phyloP scores from a whole-genome alignment of 2,888 invertebrate genomes.

The Anthophora plumipes region DNA sequence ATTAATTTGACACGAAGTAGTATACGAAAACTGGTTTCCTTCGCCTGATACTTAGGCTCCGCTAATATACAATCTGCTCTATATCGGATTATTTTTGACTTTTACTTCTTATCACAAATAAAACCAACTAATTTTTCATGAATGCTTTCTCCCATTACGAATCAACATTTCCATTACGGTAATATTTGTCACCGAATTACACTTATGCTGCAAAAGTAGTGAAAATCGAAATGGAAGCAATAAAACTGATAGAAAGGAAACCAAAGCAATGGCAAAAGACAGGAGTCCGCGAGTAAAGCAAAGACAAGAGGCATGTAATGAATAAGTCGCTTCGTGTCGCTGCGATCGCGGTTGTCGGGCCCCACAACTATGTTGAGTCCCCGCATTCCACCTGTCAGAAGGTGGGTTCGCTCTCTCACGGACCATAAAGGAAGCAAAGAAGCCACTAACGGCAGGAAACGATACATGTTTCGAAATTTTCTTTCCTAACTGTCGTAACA shows the following conservation, averaged over 20 bases:
- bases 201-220: neutral
- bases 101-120: neutral
- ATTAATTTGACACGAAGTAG: neutral
- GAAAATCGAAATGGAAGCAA: neutral
- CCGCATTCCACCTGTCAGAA: conserved; percentile 80
- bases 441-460: conserved; percentile 47
- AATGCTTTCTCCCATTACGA: neutral
- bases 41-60: neutral
- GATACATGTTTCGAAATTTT: conserved; percentile 30
- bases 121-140: neutral
- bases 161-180: neutral
- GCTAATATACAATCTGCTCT: neutral
- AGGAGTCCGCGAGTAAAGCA: conserved; percentile 39
- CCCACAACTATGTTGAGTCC: conserved; percentile 64
- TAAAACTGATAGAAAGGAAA: neutral
- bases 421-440: conserved; percentile 46
- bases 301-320: conserved; percentile 74
- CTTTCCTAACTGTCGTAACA: conserved; percentile 5
- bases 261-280: conserved; percentile 16
- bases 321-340: conserved; percentile 71
- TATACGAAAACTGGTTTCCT: conserved; percentile 13
- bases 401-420: conserved; percentile 65
- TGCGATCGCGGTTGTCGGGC: conserved; percentile 71
- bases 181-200: neutral
- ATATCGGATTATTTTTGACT: conserved; percentile 4